Evolutionary conservation across 2,797 vertebrate species (phyloP).

Genomic region (Brotogeris chrysoptera): DNA sequence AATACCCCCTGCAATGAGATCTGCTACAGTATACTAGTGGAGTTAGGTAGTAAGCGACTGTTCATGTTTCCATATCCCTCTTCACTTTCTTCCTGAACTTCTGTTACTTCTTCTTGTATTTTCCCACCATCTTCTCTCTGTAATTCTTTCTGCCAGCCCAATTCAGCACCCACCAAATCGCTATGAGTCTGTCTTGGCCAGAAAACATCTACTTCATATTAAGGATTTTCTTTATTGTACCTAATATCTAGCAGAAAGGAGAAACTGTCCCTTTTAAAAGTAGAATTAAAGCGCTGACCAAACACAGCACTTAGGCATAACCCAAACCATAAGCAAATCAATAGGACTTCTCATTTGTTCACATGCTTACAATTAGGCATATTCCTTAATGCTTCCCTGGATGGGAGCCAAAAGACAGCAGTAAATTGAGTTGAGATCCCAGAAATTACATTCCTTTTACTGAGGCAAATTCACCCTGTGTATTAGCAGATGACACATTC

Average conservation of each 20-base stretch:
- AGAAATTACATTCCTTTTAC: conserved; percentile 42
- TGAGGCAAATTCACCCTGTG: conserved; percentile 1
- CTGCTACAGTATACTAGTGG: background rate
- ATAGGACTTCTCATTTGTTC: conserved; percentile 37
- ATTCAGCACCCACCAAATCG: background rate
- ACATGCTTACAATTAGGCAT: conserved; percentile 33
- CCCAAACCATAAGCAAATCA: conserved; percentile 9
- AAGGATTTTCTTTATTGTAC: background rate
- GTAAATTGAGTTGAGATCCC: conserved; percentile 23
- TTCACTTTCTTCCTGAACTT: background rate
- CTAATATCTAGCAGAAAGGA: background rate
- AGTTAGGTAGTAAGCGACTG: background rate
- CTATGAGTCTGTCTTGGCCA: background rate
- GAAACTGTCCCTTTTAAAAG: background rate
- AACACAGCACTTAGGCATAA: background rate
- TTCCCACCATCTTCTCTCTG: background rate
- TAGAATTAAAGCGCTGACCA: background rate
- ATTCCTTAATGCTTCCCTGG: conserved; percentile 48
- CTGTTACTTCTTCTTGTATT: rapidly evolving
- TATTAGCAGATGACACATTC: background rate
- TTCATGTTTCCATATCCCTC: background rate
- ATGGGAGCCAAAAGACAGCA: conserved; percentile 14
- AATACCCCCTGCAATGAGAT: background rate
- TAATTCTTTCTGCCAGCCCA: background rate
- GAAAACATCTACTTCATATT: rapidly evolving